Conservation (phyloP, 2,888 invertebrate genomes). For the Lepeophtheirus nordmannii region DNA sequence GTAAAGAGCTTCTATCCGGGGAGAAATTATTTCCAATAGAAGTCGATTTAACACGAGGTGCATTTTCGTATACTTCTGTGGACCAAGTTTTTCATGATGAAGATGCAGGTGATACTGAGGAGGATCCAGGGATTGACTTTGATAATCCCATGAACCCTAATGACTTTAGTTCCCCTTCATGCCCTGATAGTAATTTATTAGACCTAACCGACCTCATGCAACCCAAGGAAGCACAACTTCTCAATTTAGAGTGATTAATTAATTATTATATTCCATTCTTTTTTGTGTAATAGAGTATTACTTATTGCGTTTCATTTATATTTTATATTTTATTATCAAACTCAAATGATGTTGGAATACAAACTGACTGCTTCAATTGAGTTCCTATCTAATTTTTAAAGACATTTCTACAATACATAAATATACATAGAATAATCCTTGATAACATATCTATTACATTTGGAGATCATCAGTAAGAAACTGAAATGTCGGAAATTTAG, state of each 20-base stretch:
- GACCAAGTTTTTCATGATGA: not conserved
- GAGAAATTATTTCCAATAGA: constrained; percentile 85
- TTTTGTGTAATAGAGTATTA: too few species aligned
- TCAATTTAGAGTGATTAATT: not conserved
- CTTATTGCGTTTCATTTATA: too few species aligned
- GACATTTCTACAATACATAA: too few species aligned
- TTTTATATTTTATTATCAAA: too few species aligned
- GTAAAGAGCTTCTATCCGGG: constrained; percentile 53
- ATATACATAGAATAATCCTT: too few species aligned
- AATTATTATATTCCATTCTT: too few species aligned
- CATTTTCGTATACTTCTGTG: constrained; percentile 51
- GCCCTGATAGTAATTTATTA: not conserved
- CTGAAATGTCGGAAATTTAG: too few species aligned
- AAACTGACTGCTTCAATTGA: too few species aligned
- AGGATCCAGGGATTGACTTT: not conserved
- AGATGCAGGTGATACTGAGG: not conserved
- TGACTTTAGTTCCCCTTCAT: not conserved
- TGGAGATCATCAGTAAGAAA: too few species aligned
- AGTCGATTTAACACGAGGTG: constrained; percentile 77
- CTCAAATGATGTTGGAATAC: too few species aligned
- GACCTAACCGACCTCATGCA: not conserved
- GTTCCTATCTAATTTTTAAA: too few species aligned
- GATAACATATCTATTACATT: too few species aligned
- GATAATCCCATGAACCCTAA: not conserved
- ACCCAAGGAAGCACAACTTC: not conserved